A percentile compares a stretch with the other conserved stretches of the same genome.
These are phyloP conservation scores for Hetaerina titia DNA, from an alignment of 2,888 invertebrate species.

Conservation along the genomic window DNA sequence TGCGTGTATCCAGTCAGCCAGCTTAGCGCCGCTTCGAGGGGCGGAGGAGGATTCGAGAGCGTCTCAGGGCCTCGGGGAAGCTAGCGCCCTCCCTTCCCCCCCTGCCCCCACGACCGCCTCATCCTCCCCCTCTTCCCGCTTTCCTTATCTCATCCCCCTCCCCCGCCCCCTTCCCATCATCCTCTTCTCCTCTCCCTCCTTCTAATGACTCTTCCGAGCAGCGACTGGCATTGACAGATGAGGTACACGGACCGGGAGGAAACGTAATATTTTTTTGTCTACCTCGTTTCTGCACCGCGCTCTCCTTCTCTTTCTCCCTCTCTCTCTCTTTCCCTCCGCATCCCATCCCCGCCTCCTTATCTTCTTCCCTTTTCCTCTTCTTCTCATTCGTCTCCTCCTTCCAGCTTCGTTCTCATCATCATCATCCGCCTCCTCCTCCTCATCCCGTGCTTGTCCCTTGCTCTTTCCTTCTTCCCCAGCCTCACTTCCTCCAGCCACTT, in stretches of 20 bases:
- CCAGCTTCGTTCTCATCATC: neutral
- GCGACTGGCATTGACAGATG: constrained; percentile 69
- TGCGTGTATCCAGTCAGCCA: neutral
- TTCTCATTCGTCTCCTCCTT: neutral
- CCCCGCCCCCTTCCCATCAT: constrained; percentile 1
- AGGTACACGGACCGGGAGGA: constrained; percentile 69
- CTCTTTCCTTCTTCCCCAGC: neutral
- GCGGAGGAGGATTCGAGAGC: neutral
- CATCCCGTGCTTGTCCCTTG: neutral
- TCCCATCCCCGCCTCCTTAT: neutral
- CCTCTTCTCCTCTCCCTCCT: constrained; percentile 50
- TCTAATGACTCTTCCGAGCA: constrained; percentile 69
- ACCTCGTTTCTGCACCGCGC: constrained; percentile 64
- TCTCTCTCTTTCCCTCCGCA: neutral
- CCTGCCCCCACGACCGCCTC: neutral
- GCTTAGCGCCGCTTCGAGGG: neutral
- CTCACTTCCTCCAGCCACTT: neutral
- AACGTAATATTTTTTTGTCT: constrained; percentile 68
- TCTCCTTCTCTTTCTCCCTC: neutral
- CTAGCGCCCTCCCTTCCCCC: neutral
- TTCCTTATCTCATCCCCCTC: neutral
- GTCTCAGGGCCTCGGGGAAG: neutral
- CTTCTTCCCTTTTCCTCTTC: neutral
- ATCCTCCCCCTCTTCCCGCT: neutral
- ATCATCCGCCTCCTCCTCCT: constrained; percentile 4